These are phyloP conservation scores for Otis tarda DNA, from an alignment of 2,113 vertebrate species.

Conservation along the genomic window DNA sequence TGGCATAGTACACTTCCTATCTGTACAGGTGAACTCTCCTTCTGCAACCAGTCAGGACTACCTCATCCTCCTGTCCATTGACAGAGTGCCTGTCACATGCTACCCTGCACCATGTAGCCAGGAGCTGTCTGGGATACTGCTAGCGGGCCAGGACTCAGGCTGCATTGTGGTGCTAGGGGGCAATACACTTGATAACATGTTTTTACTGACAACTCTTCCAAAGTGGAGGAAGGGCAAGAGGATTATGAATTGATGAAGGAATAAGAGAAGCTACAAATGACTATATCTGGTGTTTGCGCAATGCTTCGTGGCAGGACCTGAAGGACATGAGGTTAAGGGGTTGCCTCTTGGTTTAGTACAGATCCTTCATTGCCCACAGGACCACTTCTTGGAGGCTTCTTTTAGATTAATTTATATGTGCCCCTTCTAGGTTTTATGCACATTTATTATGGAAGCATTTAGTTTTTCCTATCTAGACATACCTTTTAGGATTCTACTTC, in stretches of 20 bases:
- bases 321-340: not conserved
- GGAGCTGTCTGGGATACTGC: not conserved
- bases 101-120: not conserved
- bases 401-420: not conserved
- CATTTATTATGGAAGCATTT: not conserved
- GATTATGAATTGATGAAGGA: not conserved
- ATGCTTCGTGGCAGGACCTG: not conserved
- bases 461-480: not conserved
- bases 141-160: not conserved
- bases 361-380: not conserved
- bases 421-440: not conserved
- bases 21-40: not conserved
- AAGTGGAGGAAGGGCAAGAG: not conserved
- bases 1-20: not conserved
- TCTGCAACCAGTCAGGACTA: not conserved
- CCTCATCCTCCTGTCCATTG: not conserved
- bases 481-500: not conserved
- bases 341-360: not conserved
- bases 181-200: not conserved
- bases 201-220: not conserved
- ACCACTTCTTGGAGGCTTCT: not conserved
- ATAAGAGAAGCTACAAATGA: not conserved
- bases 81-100: not conserved
- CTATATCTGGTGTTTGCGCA: not conserved
- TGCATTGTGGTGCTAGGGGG: not conserved